A percentile compares a stretch with the other conserved stretches of the same genome.
phyloP scores from a whole-genome alignment of 2,888 invertebrate species.

The Luffia ferchaultella region DNA sequence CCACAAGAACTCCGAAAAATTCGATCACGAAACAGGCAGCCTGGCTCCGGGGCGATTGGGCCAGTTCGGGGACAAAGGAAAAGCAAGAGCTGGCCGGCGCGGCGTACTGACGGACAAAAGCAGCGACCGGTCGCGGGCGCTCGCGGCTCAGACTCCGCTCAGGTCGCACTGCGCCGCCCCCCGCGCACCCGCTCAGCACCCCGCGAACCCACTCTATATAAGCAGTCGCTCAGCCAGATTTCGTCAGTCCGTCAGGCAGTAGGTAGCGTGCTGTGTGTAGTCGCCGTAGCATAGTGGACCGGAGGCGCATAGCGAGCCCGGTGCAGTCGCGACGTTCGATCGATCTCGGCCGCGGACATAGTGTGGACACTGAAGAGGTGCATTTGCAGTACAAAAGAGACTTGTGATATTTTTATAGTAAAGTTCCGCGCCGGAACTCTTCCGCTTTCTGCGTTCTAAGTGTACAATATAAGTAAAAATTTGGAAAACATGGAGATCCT shows the following conservation, averaged over 20 bases:
- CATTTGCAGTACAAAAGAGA: slow-evolving; percentile 62
- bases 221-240: slow-evolving; percentile 32
- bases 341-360: slow-evolving; percentile 58
- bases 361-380: slow-evolving; percentile 46
- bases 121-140: slow-evolving; percentile 28
- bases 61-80: slow-evolving; percentile 32
- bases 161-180: slow-evolving; percentile 44
- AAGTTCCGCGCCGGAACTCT: slow-evolving; percentile 54
- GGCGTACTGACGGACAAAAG: slow-evolving; percentile 22
- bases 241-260: slow-evolving; percentile 60
- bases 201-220: slow-evolving; percentile 56
- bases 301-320: background rate
- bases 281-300: background rate
- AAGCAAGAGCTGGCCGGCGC: slow-evolving; percentile 55
- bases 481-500: slow-evolving; percentile 80
- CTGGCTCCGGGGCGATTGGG: slow-evolving; percentile 14
- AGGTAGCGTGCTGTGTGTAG: slow-evolving; percentile 19
- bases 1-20: slow-evolving; percentile 11
- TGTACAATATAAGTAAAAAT: slow-evolving; percentile 66
- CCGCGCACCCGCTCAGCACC: slow-evolving; percentile 39
- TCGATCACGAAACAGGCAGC: slow-evolving; percentile 13
- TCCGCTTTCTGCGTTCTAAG: slow-evolving; percentile 51
- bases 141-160: slow-evolving; percentile 40
- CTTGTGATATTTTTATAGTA: slow-evolving; percentile 66
- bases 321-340: slow-evolving; percentile 29